phyloP scores from a whole-genome alignment of 2,888 invertebrate genomes.

The Lepas anatifera region DNA sequence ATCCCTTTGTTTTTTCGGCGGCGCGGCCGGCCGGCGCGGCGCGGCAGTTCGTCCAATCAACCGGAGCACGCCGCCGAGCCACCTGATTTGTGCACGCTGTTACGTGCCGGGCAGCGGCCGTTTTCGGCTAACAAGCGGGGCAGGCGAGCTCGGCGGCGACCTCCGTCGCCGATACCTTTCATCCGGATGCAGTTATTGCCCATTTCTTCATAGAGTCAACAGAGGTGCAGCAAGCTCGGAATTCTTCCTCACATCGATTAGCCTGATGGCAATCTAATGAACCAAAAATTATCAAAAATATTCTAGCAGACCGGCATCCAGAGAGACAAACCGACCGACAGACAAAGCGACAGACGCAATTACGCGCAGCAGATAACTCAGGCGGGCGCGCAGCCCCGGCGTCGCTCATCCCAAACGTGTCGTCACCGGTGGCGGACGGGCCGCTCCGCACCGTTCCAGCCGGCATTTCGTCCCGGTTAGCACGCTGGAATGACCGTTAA shows the following conservation, averaged over 20 bases:
- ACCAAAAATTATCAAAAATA: too few relatives aligned
- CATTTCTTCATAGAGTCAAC: too few relatives aligned
- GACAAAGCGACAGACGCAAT: too few relatives aligned
- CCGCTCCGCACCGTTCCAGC: not conserved
- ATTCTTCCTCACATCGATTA: too few relatives aligned
- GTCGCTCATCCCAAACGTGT: slow-evolving; percentile 14
- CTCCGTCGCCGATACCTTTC: too few relatives aligned
- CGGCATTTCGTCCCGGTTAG: not conserved
- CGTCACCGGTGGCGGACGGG: not conserved
- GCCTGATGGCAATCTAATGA: too few relatives aligned
- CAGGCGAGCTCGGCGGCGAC: not conserved
- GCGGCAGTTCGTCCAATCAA: not conserved
- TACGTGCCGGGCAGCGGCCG: too few relatives aligned
- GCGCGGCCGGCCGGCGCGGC: not conserved
- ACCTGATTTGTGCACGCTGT: not conserved
- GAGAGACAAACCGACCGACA: too few relatives aligned
- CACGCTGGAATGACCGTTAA: not conserved
- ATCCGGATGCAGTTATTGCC: too few relatives aligned
- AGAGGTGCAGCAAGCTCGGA: too few relatives aligned
- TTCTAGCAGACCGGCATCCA: too few relatives aligned
- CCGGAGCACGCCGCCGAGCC: not conserved
- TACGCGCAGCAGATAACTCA: too few relatives aligned
- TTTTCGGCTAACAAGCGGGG: not conserved
- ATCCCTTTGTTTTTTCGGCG: slow-evolving; percentile 6
- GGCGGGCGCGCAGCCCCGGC: not conserved